Evolutionary conservation across 2,797 vertebrate species (phyloP), one percentile per base, ranked within the genome.

Genomic region (Phrynocephalus guinanensis): DNA sequence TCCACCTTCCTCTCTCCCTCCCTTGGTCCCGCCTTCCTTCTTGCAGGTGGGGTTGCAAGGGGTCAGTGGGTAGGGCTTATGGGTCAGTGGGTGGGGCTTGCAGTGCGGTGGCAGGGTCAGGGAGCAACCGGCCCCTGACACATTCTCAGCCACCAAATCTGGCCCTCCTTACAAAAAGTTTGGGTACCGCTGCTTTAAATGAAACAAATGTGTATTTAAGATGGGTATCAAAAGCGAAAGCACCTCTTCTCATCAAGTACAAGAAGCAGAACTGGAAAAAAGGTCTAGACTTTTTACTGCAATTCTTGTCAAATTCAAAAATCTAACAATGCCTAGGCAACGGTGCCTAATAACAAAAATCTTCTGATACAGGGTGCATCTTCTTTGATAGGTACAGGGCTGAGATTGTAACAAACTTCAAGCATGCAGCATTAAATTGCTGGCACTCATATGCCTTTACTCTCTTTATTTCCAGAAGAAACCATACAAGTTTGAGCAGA

Each of bases 401-500:
- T 18, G 16, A 60, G 63, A 1, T 0, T 9, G 3, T 1, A 84
- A 1, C 48, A 78, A 50, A 0, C 18, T 0, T 18, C 1, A 1
- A 68, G 72, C 24, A 24, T 82, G 6, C 30, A 20, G 67, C 48
- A 18, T 68, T 44, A 68, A 86, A 30, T 44, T 80, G 67, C 50
- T 80, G 52, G 26, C 50, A 80, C 56, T 78, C 71, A 82, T 24
- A 75, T 44, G 3, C 28, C 22, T 48, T 1, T n/a, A 44, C 26
- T 76, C 52, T 82, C 15, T 75, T 80, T 50, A 26, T 30, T 82
- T 76, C 38, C 33, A 82, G 56, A 30, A 73, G 56, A 30, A 67
- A 82, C 7, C 38, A 71, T 16, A 52, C 0, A 0, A 0, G 38
- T 50, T 28, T 18, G n/a, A 5, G 52, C 24, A 24, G 24, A 20